Conservation (phyloP, 2,113 vertebrate genomes). For the Myrmecobius fasciatus region DNA sequence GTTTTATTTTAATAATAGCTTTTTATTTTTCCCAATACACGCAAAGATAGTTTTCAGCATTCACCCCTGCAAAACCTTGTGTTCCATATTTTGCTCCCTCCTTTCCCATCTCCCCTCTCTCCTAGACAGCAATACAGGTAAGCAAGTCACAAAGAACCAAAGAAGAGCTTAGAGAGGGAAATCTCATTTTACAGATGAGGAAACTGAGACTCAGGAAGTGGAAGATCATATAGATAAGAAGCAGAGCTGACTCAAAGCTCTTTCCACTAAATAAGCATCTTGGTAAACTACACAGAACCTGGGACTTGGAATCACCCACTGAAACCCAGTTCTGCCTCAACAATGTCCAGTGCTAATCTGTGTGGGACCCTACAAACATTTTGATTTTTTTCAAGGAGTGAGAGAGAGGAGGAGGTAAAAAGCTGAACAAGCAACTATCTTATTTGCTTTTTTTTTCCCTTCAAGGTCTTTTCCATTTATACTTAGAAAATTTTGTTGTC, state of each 20-base stretch:
- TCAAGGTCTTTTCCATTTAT: background rate
- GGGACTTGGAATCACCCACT: background rate
- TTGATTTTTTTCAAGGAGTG: background rate
- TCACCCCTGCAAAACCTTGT: no score
- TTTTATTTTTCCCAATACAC: no score
- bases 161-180: conserved; percentile 13
- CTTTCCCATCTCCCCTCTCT: no score
- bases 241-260: background rate
- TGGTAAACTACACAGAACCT: background rate
- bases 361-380: background rate
- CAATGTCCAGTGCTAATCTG: background rate
- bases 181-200: background rate
- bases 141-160: background rate
- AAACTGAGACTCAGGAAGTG: conserved; percentile 11
- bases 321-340: background rate
- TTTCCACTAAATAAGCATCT: background rate
- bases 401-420: background rate
- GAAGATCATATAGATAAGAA: background rate
- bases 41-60: no score
- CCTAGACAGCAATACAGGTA: no score
- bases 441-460: background rate
- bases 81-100: no score
- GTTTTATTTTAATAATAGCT: no score
- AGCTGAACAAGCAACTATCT: background rate
- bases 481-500: background rate